These are phyloP conservation scores for Rhagoletis pomonella DNA, from an alignment of 1,140 invertebrate genomes.

Conservation along the genomic window DNA sequence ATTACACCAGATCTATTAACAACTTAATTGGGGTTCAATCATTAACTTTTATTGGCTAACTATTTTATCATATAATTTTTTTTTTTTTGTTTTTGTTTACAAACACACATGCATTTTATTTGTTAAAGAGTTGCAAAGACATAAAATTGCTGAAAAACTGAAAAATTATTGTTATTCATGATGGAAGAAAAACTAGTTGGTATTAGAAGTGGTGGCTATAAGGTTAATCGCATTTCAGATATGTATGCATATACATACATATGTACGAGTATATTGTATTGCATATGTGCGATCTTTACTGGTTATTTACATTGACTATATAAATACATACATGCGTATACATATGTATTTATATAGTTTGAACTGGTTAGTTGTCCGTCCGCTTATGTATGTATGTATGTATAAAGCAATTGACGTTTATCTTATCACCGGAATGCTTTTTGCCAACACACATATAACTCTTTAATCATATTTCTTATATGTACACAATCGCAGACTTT, in stretches of 20 bases:
- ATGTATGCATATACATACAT: not conserved
- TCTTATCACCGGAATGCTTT: slow-evolving; percentile 52
- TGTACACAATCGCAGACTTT: not conserved
- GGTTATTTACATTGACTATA: slow-evolving; percentile 14
- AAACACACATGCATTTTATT: not conserved
- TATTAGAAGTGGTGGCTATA: slow-evolving; percentile 34
- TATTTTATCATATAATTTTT: slow-evolving; percentile 32
- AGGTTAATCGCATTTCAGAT: slow-evolving; percentile 49
- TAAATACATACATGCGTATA: not conserved
- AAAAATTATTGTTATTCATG: slow-evolving; percentile 50
- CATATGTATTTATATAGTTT: not conserved
- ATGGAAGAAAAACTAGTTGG: slow-evolving; percentile 40
- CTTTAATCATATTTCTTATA: not conserved
- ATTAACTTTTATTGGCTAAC: slow-evolving; percentile 52
- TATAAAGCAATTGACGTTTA: slow-evolving; percentile 38
- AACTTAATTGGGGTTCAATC: slow-evolving; percentile 53
- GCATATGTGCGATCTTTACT: slow-evolving; percentile 5
- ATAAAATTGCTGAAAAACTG: slow-evolving; percentile 36
- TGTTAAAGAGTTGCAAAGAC: not conserved
- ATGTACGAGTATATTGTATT: not conserved
- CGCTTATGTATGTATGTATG: not conserved
- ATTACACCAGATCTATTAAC: slow-evolving; percentile 53
- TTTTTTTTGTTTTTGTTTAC: not conserved
- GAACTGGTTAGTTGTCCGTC: slow-evolving; percentile 2
- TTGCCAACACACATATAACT: not conserved